Evolutionary conservation across 2,113 vertebrate genomes (phyloP).

Genomic region (Salvelinus namaycush): DNA sequence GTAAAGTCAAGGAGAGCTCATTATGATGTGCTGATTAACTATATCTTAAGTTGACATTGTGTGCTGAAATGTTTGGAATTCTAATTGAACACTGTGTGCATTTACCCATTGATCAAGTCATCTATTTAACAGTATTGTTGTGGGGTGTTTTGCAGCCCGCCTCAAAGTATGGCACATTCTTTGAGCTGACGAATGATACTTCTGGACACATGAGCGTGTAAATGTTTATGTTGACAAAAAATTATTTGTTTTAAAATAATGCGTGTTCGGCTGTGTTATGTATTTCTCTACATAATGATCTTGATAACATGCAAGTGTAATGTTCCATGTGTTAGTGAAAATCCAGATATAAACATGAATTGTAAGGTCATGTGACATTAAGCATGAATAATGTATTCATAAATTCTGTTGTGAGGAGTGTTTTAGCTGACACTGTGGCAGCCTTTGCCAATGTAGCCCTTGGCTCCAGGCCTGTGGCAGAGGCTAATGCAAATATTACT

Average conservation of each 20-base stretch:
- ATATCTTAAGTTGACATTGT: conserved; percentile 9
- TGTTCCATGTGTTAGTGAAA: conserved; percentile 17
- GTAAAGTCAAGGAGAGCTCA: conserved; percentile 6
- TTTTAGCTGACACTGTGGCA: neutral
- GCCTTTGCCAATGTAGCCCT: no score
- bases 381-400: conserved; percentile 58
- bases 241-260: conserved; percentile 72
- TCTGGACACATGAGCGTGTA: conserved; percentile 48
- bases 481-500: neutral
- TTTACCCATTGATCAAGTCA: conserved; percentile 14
- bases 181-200: conserved; percentile 23
- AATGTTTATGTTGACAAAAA: neutral
- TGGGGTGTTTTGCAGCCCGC: conserved; percentile 25
- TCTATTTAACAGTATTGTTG: conserved; percentile 13
- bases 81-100: neutral
- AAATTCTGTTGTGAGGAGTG: neutral
- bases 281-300: conserved; percentile 15
- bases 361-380: conserved; percentile 35
- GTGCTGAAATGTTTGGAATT: neutral
- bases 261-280: conserved; percentile 48
- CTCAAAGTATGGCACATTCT: conserved; percentile 38
- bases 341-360: conserved; percentile 11
- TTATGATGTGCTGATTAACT: conserved; percentile 17
- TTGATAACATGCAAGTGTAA: conserved; percentile 5
- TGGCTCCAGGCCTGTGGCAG: neutral